Evolutionary conservation across 2,888 invertebrate species (phyloP).

Genomic region (Hesperia comma): DNA sequence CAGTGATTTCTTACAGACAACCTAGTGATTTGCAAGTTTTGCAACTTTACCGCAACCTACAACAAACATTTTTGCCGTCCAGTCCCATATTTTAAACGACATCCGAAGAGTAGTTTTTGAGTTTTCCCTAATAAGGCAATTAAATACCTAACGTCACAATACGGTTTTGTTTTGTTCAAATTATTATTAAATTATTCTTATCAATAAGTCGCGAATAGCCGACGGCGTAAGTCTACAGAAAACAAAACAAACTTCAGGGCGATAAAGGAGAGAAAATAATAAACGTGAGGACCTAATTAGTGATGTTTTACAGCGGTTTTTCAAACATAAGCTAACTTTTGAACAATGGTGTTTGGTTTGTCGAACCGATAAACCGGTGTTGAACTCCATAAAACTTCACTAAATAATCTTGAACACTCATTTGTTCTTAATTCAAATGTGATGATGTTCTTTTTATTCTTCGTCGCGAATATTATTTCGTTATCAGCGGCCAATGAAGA

Average conservation of each 20-base stretch:
- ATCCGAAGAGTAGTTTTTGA: no score
- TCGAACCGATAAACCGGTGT: slow-evolving; percentile 43
- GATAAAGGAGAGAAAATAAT: background rate
- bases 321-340: slow-evolving; percentile 41
- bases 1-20: no score
- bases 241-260: background rate
- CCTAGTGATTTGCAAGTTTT: no score
- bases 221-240: background rate
- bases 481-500: background rate
- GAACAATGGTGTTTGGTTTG: slow-evolving; percentile 61
- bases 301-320: slow-evolving; percentile 24
- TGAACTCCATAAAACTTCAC: background rate
- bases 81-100: no score
- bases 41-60: no score
- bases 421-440: background rate
- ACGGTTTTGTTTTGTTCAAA: no score
- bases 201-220: no score
- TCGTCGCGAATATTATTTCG: background rate
- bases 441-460: background rate
- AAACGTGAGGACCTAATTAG: background rate
- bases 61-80: no score
- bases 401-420: background rate
- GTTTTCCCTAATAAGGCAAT: no score
- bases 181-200: no score
- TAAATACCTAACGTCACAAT: no score